These are phyloP conservation scores for Doryteuthis pealeii DNA, from an alignment of 1,140 invertebrate species.

Conservation along the genomic window DNA sequence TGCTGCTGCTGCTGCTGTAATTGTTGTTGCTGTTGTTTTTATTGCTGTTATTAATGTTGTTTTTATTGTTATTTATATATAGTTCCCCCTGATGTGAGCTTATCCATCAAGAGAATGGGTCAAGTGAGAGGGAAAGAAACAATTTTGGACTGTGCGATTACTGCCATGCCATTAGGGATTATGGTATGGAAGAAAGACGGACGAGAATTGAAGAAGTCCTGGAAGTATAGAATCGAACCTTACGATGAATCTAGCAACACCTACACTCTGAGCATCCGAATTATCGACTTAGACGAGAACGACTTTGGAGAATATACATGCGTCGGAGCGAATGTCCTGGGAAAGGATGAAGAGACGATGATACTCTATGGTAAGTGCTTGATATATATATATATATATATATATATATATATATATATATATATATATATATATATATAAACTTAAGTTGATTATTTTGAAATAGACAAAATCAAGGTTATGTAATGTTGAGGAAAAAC, in stretches of 20 bases:
- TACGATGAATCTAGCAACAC: conserved; percentile 75
- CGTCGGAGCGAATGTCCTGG: conserved; percentile 85
- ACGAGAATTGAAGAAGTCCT: conserved; percentile 67
- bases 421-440: background rate
- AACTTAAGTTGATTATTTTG: no score
- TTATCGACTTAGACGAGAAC: conserved; percentile 73
- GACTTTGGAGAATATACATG: conserved; percentile 90
- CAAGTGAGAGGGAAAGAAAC: conserved; percentile 56
- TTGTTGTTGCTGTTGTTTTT: no score
- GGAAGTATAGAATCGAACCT: conserved; percentile 77
- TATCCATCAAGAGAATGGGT: conserved; percentile 47
- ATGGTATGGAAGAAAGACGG: conserved; percentile 82
- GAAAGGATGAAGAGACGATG: conserved; percentile 80
- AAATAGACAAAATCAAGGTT: background rate
- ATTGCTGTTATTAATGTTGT: no score
- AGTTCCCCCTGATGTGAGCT: conserved; percentile 54
- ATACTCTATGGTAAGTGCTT: conserved; percentile 80
- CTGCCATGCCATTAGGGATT: conserved; percentile 83
- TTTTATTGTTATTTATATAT: conserved; percentile 15
- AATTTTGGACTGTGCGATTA: conserved; percentile 81
- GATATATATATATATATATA: background rate
- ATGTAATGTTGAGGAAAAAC: background rate
- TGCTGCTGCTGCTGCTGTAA: no score
- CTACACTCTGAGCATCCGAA: conserved; percentile 79
- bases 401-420: background rate